These are phyloP conservation scores for Drosophila elegans DNA, from an alignment of 1,140 invertebrate genomes.

Conservation along the genomic window DNA sequence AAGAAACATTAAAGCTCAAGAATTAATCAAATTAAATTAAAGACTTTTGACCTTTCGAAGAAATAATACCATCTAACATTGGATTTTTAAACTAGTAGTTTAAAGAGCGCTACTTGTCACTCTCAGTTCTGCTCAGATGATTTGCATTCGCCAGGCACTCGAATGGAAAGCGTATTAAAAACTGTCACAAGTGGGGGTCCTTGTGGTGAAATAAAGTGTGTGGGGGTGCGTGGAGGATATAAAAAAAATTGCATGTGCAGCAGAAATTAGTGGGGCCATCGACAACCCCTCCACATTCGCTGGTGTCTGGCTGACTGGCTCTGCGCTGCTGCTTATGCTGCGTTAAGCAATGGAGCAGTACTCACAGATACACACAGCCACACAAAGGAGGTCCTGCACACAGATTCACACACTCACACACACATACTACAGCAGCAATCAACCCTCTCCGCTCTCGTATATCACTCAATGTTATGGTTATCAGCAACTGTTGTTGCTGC, in stretches of 20 bases:
- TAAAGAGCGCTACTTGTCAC: conserved; percentile 21
- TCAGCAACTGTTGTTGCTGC: conserved; percentile 73
- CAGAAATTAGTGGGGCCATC: conserved; percentile 72
- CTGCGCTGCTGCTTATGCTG: conserved; percentile 70
- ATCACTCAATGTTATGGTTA: conserved; percentile 82
- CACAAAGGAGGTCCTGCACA: conserved; percentile 14
- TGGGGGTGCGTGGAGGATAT: conserved; percentile 13
- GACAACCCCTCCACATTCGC: conserved; percentile 16
- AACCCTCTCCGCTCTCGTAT: conserved; percentile 55
- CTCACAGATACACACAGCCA: conserved; percentile 29
- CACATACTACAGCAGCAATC: conserved; percentile 8
- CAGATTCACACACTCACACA: not conserved
- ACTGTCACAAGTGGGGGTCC: conserved; percentile 43
- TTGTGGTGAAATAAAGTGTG: conserved; percentile 4
- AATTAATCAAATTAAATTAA: not conserved
- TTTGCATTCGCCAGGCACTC: conserved; percentile 32
- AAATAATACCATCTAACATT: too few species aligned
- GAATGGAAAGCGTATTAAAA: conserved; percentile 68
- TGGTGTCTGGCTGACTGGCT: conserved; percentile 37
- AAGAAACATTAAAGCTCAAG: too few species aligned
- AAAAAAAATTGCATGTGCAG: conserved; percentile 75
- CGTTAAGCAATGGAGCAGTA: conserved; percentile 73
- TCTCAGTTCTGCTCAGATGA: conserved; percentile 19
- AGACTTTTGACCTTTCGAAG: not conserved
- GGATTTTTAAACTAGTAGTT: not conserved